Evolutionary conservation across 2,113 vertebrate genomes (phyloP), one percentile per base, ranked within the genome.

Genomic region (Natator depressus): DNA sequence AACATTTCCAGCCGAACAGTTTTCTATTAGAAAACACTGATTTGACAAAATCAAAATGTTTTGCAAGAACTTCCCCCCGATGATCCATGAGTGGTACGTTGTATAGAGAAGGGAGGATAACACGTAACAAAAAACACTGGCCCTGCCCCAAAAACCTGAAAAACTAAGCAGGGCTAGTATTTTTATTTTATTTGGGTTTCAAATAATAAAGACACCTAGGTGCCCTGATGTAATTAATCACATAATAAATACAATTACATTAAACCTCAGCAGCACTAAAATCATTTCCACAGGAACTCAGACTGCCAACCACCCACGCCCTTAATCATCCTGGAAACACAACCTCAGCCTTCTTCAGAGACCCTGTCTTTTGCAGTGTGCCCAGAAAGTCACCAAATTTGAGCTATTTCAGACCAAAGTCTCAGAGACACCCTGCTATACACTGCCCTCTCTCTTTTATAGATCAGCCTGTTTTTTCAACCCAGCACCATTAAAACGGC

Each of bases 381-480:
- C 76, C 53, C 78, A 62, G 46, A 53, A 19, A 38, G 10, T 47
- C n/a, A 4, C 46, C 50, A 19, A 47, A 31, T 4, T 3, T 1
- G 0, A 7, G 1, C 3, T 9, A 0, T 22, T 42, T 78, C 0
- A 55, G 13, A 50, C 2, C 1, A 0, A 42, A 35, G 55, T 6
- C 42, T 27, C 47, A 57, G 8, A n/a, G 2, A 11, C n/a, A 35
- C 31, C 3, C 24, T 0, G 1, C 31, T 46, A 11, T 49, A 6
- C 38, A 24, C 8, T 7, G 0, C 19, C 0, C 72, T 54, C 38
- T 35, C 25, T n/a, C 24, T 20, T 27, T 11, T 10, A 9, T 42
- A 27, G 2, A 25, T n/a, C 62, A 27, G 42, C 35, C 1, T 2
- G 0, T 11, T 79, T 35, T 62, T 1, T 0, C 6, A 25, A 22